These are phyloP conservation scores for Mustelus asterias DNA, from an alignment of 2,113 vertebrate species.

Conservation along the genomic window DNA sequence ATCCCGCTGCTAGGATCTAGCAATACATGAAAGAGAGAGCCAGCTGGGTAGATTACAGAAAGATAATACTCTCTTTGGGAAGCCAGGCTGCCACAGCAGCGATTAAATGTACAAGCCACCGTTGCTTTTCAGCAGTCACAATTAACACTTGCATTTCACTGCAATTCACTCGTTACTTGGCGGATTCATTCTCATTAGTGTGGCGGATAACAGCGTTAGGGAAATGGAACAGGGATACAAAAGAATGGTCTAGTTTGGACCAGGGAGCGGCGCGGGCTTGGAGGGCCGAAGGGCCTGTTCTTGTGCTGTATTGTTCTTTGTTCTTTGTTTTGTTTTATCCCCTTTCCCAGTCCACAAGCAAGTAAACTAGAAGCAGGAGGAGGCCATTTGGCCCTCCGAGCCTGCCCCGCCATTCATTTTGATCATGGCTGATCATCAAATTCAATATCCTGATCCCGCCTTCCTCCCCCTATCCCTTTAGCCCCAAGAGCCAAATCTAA, in stretches of 20 bases:
- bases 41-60: slow-evolving; percentile 28
- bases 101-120: slow-evolving; percentile 25
- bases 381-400: no score
- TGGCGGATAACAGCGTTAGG: neutral
- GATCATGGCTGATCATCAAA: no score
- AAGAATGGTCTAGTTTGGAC: no score
- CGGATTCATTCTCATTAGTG: neutral
- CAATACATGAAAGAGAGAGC: neutral
- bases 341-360: neutral
- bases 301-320: no score
- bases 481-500: no score
- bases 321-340: no score
- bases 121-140: slow-evolving; percentile 14
- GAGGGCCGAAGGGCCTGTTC: no score
- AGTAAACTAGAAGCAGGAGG: neutral
- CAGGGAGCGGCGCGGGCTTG: no score
- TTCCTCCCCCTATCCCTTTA: no score
- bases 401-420: no score
- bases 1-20: slow-evolving; percentile 20
- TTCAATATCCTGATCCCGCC: no score
- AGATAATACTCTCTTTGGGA: slow-evolving; percentile 31
- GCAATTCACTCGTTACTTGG: neutral
- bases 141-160: slow-evolving; percentile 25
- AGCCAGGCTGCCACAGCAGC: neutral
- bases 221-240: neutral